Base-by-base conservation (phyloP, 2,113 vertebrate genomes). In the Austrofundulus limnaeus region DNA sequence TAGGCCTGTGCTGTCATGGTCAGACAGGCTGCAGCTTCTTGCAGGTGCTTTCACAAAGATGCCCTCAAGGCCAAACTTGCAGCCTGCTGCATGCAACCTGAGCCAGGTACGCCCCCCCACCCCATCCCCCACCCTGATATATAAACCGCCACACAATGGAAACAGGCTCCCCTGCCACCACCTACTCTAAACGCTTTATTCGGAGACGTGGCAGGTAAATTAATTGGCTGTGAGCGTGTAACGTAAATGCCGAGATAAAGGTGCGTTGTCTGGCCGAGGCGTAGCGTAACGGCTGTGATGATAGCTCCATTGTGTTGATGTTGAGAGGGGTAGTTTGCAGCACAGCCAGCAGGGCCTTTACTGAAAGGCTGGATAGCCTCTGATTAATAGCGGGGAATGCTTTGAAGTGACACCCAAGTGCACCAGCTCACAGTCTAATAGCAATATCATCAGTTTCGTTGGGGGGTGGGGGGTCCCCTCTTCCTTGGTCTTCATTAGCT, bases 331-430 rank as follows among this genome's bases (percentile, higher is more conserved):
- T 83, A 66, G 82, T 85, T 86, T 83, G 81, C 72, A 60, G 72
- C 77, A 50, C 66, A 72, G 78, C 82, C 75, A 71, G 69, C 69
- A 20, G 81, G 80, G 75, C 72, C 77, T 52, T 80, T 51, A 56
- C 82, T 66, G 71, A 61, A 85, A 85, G 84, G 82, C 73, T 69
- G 68, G 80, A 77, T 72, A 73, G 71, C 56, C 51, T 74, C 81
- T 92, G 89, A 92, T 88, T 91, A 91, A 90, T 90, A 79, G 82
- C 54, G 50, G 77, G 66, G 85, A 88, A 89, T 83, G 87, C 88
- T 91, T 91, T 89, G 89, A 89, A 89, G 87, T 91, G 90, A 89
- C 89, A 89, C 85, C 86, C 73, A 72, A 88, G 88, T 82, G 81
- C 81, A 85, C 70, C 46, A 31, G 77, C 87, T 79, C 79, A 72